These are phyloP conservation scores for Brachirus orientalis DNA, from an alignment of 2,113 vertebrate genomes.

Conservation along the genomic window DNA sequence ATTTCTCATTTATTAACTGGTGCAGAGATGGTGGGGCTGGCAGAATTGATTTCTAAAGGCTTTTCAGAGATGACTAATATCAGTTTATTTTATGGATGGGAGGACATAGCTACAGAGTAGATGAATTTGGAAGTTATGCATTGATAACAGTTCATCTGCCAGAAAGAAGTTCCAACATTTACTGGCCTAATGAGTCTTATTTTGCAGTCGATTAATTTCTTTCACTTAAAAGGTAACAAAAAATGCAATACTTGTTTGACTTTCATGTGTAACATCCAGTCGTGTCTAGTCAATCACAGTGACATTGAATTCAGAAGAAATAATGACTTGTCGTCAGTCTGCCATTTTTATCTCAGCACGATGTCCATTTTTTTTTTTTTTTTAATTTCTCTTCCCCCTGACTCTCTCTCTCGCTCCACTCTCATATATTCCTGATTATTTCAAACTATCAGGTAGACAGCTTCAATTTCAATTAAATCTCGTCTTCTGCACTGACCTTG, in stretches of 20 bases:
- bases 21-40: conserved; percentile 61
- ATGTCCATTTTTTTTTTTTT: conserved; percentile 62
- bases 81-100: conserved; percentile 62
- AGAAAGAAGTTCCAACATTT: conserved; percentile 41
- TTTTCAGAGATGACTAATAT: conserved; percentile 20
- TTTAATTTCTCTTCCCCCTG: conserved; percentile 62
- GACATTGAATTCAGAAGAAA: conserved; percentile 70
- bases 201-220: not conserved
- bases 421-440: conserved; percentile 85
- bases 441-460: conserved; percentile 82
- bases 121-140: conserved; percentile 37
- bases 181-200: conserved; percentile 5
- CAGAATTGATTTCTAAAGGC: conserved; percentile 63
- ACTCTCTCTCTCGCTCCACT: conserved; percentile 60
- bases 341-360: conserved; percentile 63
- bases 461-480: conserved; percentile 83
- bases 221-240: too few species aligned
- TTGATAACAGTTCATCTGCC: conserved; percentile 26
- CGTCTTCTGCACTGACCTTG: conserved; percentile 77
- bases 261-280: conserved; percentile 52
- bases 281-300: conserved; percentile 71
- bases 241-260: conserved; percentile 45
- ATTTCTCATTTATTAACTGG: conserved; percentile 78
- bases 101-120: conserved; percentile 35
- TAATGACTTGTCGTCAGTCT: conserved; percentile 61